Conservation (phyloP, 2,888 invertebrate species). For the Linnaemya tessellans region DNA sequence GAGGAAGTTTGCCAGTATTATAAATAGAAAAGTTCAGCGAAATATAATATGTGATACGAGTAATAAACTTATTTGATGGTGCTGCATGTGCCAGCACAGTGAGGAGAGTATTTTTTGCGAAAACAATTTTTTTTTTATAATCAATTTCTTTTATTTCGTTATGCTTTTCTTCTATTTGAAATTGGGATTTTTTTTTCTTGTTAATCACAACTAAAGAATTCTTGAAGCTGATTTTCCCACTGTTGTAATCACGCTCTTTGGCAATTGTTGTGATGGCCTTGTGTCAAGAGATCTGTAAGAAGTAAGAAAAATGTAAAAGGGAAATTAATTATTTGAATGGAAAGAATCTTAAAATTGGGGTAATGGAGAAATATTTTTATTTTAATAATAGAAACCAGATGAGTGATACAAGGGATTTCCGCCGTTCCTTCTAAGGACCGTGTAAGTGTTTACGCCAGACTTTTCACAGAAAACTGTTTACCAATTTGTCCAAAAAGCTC, state of each 20-base stretch:
- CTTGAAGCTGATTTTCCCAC: constrained; percentile 17
- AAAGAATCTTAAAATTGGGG: not conserved
- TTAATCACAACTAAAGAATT: constrained; percentile 20
- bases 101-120: not conserved
- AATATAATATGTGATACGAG: not conserved
- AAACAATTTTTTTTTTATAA: not conserved
- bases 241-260: constrained; percentile 3
- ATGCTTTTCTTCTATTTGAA: not conserved
- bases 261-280: constrained; percentile 39
- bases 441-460: too few species aligned
- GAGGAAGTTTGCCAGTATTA: constrained; percentile 23
- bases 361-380: not conserved
- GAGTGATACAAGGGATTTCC: too few species aligned
- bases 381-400: not conserved
- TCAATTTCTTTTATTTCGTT: constrained; percentile 16
- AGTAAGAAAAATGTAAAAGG: constrained; percentile 11
- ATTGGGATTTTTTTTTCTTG: constrained; percentile 20
- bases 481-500: too few species aligned
- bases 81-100: not conserved
- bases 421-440: too few species aligned
- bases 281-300: constrained; percentile 12
- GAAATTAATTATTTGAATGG: not conserved
- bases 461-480: too few species aligned
- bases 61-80: constrained; percentile 15
- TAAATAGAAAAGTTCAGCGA: not conserved